Base-by-base conservation (phyloP, 1,140 invertebrate genomes). In the Caenorhabditis remanei region DNA sequence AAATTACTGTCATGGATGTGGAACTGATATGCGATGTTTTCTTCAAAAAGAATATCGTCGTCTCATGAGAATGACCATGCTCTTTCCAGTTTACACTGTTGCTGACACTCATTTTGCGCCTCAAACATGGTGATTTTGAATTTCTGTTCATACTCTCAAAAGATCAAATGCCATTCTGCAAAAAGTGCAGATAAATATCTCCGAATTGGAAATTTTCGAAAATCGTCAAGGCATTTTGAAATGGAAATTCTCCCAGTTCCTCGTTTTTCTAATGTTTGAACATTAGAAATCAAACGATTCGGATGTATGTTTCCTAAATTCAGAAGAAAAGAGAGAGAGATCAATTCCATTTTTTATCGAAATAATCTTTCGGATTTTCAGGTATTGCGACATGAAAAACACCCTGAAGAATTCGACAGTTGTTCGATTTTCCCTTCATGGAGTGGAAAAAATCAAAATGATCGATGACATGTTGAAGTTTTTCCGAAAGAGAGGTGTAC, bases 381-480 rank as follows among this genome's bases (percentile, higher is more conserved):
- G 61, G 61, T 65, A 40, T 41, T 65, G 61, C 61, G 61, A 65
- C n/a, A 65, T 65, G 61, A 65, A 11, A 40, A 65, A 65, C 61
- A 65, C 21, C 16, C 13, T 65, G 24, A 65, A 65, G 32, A 65
- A 65, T 41, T 65, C 61, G 9, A 65, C 61, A 40, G 16, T 65
- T 4, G n/a, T 65, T 40, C 61, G 32, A 65, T 65, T 19, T 16
- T 65, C 61, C 7, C 9, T 11, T 13, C 13, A 13, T 2, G 61
- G 61, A 13, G 40, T 41, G 6, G 61, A 65, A 65, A 65, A 65
- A 65, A 40, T 65, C 1, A 65, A 65, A 41, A 65, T 65, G 61
- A 65, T 65, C 40, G 61, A 65, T 16, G 32, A 65, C 32, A 40
- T 65, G 11, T 16, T 65, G 32, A 40, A 14, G 4, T 21, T 65